Base-by-base conservation (phyloP, 1,140 invertebrate species). In the Ctenoplectra terminalis region DNA sequence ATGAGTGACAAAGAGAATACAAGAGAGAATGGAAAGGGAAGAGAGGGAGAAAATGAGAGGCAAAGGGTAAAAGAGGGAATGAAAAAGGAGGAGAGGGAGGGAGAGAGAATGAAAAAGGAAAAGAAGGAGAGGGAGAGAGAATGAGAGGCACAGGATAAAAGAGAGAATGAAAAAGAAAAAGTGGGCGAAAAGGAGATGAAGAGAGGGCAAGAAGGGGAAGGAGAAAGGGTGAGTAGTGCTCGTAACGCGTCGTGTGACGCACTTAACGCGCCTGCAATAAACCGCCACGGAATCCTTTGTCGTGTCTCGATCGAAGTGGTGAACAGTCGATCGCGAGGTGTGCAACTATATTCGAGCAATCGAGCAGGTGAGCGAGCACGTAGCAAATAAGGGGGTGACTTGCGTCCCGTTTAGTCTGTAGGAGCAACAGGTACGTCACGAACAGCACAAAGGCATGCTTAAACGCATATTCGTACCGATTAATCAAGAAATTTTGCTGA, bases 341-440 rank as follows among this genome's bases (percentile, higher is more conserved):
- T 15, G 67, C 73, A 20, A 50, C 52, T 54, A 66, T 71, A 63
- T 83, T 76, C 67, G 72, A 26, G 72, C 69, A 87, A 61, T 72
- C 67, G 60, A 78, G 34, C 81, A 80, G 86, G 67, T 83, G 81
- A 86, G 86, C 52, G 71, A 77, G 66, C 76, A 76, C 75, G 56
- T 83, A 83, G 29, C 70, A 56, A 87, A 83, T 66, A 83, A 80
- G 52, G 61, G 54, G 58, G 74, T 26, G 56, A 73, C 40, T 52
- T 52, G 63, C 43, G 23, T 48, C 81, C 63, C 66, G 83, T 43
- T 79, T 80, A 76, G 40, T 48, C 63, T 31, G 46, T 69, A 40
- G 63, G 61, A 81, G 86, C 86, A 87, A 87, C 86, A 87, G 86
- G 86, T 87, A 84, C 85, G 81, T 52, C 56, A 48, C 80, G 70